These are phyloP conservation scores for Denticeps clupeoides DNA, from an alignment of 2,797 vertebrate species.

Conservation along the genomic window DNA sequence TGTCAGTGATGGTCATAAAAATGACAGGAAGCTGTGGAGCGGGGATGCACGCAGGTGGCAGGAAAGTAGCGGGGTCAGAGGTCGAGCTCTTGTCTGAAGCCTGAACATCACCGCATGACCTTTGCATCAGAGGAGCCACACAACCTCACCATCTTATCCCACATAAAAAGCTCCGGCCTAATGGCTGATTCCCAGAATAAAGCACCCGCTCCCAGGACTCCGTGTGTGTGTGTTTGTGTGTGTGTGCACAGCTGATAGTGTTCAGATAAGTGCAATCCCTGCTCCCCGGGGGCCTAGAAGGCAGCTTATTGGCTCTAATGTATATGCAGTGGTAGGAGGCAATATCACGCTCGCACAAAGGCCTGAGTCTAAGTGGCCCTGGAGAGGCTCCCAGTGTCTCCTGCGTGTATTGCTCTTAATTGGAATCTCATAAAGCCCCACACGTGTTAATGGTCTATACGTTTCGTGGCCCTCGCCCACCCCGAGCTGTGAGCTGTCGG, in stretches of 20 bases:
- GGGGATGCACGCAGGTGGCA: slow-evolving; percentile 15
- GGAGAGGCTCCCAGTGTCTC: slow-evolving; percentile 16
- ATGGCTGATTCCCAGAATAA: slow-evolving; percentile 22
- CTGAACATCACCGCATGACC: slow-evolving; percentile 27
- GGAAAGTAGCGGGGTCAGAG: slow-evolving; percentile 21
- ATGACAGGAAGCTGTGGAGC: slow-evolving; percentile 1
- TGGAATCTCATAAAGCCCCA: slow-evolving; percentile 23
- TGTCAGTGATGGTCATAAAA: slow-evolving; percentile 28
- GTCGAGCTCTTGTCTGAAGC: slow-evolving; percentile 18
- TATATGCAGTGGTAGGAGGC: slow-evolving; percentile 21
- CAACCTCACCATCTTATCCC: slow-evolving; percentile 17
- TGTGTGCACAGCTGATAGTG: slow-evolving; percentile 12
- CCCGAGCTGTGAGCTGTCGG: no score
- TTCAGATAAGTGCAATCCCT: slow-evolving; percentile 22
- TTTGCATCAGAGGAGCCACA: slow-evolving; percentile 6
- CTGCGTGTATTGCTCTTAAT: slow-evolving; percentile 19
- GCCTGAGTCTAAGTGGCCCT: slow-evolving; percentile 1
- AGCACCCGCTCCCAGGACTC: slow-evolving; percentile 5
- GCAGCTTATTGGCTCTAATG: slow-evolving; percentile 21
- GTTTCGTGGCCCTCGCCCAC: neutral
- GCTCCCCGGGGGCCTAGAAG: slow-evolving; percentile 12
- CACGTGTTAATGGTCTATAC: slow-evolving; percentile 10
- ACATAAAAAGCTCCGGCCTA: slow-evolving; percentile 19
- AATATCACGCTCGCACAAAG: slow-evolving; percentile 12
- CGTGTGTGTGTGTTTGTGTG: neutral